Percentiles rank a stretch among this genome's conserved stretches.
Evolutionary conservation across 2,113 vertebrate species (phyloP).

Genomic region (Otocyon megalotis): DNA sequence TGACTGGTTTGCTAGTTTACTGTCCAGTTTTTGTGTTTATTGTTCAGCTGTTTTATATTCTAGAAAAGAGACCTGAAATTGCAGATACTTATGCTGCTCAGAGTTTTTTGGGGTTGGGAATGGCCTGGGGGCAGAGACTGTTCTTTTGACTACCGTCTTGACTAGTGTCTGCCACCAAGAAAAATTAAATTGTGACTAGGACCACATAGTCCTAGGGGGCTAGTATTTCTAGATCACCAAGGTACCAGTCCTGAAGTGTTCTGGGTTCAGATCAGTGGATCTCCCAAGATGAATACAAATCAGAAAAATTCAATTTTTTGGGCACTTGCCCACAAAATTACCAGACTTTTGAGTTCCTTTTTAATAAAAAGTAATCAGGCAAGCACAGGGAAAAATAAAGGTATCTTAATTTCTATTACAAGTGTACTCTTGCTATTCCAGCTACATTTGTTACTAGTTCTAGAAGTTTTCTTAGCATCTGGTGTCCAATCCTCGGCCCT

Average conservation of each 20-base stretch:
- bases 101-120: neutral
- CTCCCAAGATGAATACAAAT: neutral
- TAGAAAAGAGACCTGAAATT: neutral
- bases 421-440: neutral
- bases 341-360: neutral
- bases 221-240: neutral
- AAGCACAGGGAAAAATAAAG: neutral
- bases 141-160: neutral
- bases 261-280: neutral
- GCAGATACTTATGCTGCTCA: neutral
- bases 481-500: neutral
- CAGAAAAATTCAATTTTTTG: neutral
- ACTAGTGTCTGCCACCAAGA: neutral
- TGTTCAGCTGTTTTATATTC: neutral
- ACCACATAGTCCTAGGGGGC: rapidly evolving
- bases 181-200: neutral
- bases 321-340: neutral
- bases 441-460: neutral
- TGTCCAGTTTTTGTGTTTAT: neutral
- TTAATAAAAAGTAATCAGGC: neutral
- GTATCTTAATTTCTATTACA: neutral
- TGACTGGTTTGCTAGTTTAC: neutral
- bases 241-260: neutral
- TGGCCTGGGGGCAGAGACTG: neutral
- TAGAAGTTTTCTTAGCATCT: neutral